Evolutionary conservation across 2,113 vertebrate species (phyloP), one percentile per base, ranked within the genome.

Genomic region (Ramphastos sulfuratus): DNA sequence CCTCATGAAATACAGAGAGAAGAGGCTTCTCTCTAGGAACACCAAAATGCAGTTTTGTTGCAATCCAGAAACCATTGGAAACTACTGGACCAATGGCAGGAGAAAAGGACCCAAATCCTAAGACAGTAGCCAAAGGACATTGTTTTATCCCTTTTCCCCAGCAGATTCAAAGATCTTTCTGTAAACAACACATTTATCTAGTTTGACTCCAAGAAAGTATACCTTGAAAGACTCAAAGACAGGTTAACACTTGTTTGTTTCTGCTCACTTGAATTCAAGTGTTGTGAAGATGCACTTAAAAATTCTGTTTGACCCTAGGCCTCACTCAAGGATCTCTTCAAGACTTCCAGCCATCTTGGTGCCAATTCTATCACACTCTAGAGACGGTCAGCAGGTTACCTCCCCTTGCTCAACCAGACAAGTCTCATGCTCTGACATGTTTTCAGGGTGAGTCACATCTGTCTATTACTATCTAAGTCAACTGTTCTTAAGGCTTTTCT

Each of bases 401-500:
- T 52, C 19, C 82, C 55, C 18, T 59, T 23, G 27, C 20, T 92
- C 37, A 80, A 3, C 18, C 4, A 5, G 28, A 70, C 15, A 39
- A 69, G 5, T 66, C 15, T 42, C 18, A 25, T 33, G 5, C 6
- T 64, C 35, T 66, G 65, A 63, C 23, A 27, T n/a, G 2, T 27
- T 18, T 20, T 20, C 35, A 63, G 15, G 7, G 6, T 46, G 27
- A 70, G 6, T 48, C 20, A 44, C 4, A 27, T 8, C 19, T 33
- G 17, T 11, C n/a, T 74, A 19, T 63, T 64, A 21, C 4, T 33
- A 20, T 66, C 63, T 27, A 59, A 77, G 21, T 8, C 55, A 79
- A 28, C 19, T 0, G 0, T 50, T 6, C 2, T 21, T 21, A 67
- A 30, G 2, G 18, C 1, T 56, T 27, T 18, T 67, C 2, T 71